Evolutionary conservation across 35 echinoderm and acorn worm species (phyloP).

Genomic region (Apostichopus parvimensis): DNA sequence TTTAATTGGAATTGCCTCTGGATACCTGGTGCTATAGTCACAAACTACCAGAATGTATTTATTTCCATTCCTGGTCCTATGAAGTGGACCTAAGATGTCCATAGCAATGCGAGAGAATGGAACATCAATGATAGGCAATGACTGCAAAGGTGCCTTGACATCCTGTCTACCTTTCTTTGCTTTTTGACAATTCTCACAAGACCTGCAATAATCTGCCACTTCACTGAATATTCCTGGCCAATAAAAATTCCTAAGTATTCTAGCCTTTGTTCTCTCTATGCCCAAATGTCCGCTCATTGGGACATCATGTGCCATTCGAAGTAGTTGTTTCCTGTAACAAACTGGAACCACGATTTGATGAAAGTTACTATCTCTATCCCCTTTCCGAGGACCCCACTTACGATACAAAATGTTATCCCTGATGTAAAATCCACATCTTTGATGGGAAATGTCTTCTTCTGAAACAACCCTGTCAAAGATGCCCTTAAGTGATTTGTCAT

Average conservation of each 20-base stretch:
- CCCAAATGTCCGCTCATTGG: background rate
- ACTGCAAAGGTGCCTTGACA: background rate
- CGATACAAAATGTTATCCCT: background rate
- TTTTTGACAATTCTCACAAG: constrained; percentile 15
- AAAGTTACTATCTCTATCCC: background rate
- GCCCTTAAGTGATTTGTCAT: background rate
- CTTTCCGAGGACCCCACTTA: background rate
- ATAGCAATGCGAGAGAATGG: constrained; percentile 32
- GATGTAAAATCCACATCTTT: background rate
- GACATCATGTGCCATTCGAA: no score
- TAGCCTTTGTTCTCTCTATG: background rate
- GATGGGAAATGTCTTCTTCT: background rate
- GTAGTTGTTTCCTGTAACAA: background rate
- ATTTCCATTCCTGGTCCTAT: constrained; percentile 4
- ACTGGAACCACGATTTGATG: no score
- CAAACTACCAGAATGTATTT: constrained; percentile 37
- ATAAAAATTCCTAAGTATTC: constrained; percentile 17
- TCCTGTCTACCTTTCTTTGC: background rate
- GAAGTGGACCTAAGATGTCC: constrained; percentile 22
- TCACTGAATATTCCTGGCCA: constrained; percentile 6
- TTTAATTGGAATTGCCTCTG: constrained; percentile 25
- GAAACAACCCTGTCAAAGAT: constrained; percentile 12
- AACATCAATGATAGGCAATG: background rate
- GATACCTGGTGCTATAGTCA: constrained; percentile 36
- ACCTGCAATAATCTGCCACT: background rate